Conservation (phyloP, 2,113 vertebrate genomes). For the Pteropus alecto region DNA sequence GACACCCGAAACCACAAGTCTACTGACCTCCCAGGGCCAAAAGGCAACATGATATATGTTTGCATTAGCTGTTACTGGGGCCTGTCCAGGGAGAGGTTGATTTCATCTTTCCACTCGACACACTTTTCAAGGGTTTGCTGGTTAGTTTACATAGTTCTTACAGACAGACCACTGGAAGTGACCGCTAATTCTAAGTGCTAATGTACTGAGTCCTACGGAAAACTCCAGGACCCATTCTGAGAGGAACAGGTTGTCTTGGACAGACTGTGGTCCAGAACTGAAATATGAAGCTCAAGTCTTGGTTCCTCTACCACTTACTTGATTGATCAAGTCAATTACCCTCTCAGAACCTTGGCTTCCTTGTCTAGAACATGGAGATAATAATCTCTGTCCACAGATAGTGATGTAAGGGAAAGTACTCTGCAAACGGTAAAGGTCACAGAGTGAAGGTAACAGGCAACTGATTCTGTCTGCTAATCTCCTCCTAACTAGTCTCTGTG, state of each 20-base stretch:
- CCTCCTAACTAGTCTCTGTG: background rate
- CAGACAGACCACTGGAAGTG: background rate
- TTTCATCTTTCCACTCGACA: background rate
- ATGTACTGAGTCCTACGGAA: background rate
- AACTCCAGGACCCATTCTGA: background rate
- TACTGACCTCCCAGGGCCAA: background rate
- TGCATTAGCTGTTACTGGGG: background rate
- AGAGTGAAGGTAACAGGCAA: background rate
- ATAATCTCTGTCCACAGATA: background rate
- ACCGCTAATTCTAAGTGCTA: background rate
- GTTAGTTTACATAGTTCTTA: background rate
- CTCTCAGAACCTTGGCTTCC: background rate
- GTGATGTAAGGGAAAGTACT: background rate
- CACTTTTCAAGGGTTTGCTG: background rate
- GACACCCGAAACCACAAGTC: background rate
- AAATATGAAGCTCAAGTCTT: background rate
- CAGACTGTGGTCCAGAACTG: background rate
- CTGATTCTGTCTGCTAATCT: background rate
- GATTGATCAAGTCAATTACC: background rate
- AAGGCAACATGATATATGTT: background rate
- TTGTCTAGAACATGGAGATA: background rate
- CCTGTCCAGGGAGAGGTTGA: background rate
- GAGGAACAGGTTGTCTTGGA: background rate
- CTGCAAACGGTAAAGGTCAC: background rate
- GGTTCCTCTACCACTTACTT: background rate